Evolutionary conservation across 2,113 vertebrate genomes (phyloP), one percentile per base, ranked within the genome.

Genomic region (Cyanoderma ruficeps): DNA sequence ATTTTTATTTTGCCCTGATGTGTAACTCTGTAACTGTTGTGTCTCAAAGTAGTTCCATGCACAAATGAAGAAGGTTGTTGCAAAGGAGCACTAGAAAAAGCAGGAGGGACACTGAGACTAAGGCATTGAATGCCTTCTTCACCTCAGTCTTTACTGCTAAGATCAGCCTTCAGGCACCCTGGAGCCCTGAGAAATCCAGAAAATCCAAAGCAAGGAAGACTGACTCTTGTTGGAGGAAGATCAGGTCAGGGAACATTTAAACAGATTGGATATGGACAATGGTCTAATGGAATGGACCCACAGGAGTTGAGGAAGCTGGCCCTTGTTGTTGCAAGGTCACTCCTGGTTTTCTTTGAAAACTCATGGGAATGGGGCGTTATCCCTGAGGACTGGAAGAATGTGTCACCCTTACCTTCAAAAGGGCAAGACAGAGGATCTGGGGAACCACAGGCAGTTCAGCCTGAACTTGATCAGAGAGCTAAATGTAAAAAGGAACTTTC

Each of bases 311-410:
- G 7, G 20, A 82, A 56, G 23, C 27, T 72, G 35, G 13, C 30
- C 21, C 11, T 5, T 33, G 13, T 15, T 52, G n/a, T 41, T 83
- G n/a, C 46, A 56, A 64, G 7, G 27, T 33, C 27, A 46, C 46
- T 83, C 44, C 24, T 24, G 21, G 10, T 31, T 57, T 63, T 27
- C 52, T 71, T 31, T 76, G 67, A 75, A 63, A 76, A 33, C 20
- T 69, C 23, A 20, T 11, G 17, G 47, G 11, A 33, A 41, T 18
- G 3, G 2, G 15, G 3, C 12, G 4, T 57, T 10, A 1, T 17
- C 15, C 23, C 44, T 25, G 7, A 60, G 9, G 18, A 90, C 41
- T 47, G 21, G 21, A 79, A 69, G 23, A 87, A 71, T 41, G 2
- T 31, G 47, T 37, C n/a, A 46, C 33, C 5, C 24, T 71, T 33